Percentiles rank a stretch among this genome's conserved stretches.
phyloP scores from a whole-genome alignment of 2,797 vertebrate species.

The Liparis tanakae region DNA sequence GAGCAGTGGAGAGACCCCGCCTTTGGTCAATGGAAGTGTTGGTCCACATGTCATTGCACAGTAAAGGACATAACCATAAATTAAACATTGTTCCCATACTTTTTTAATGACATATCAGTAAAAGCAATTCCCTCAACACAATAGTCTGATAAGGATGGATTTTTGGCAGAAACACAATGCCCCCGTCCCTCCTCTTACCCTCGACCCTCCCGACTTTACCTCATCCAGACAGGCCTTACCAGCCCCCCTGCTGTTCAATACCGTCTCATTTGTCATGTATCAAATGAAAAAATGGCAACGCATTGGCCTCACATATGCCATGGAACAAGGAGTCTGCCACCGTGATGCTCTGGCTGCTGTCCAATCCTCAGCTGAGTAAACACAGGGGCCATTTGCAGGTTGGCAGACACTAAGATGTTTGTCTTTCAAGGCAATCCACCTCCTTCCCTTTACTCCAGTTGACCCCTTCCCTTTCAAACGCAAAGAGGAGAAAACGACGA shows the following conservation, averaged over 20 bases:
- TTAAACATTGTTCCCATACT: neutral
- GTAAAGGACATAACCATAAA: neutral
- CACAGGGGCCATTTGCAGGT: constrained; percentile 85
- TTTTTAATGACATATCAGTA: constrained; percentile 13
- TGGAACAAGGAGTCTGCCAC: constrained; percentile 80
- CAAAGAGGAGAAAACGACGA: constrained; percentile 51
- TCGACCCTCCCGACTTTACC: constrained; percentile 54
- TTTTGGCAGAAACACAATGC: constrained; percentile 83
- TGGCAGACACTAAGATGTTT: constrained; percentile 81
- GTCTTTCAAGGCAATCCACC: constrained; percentile 74
- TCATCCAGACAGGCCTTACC: constrained; percentile 68
- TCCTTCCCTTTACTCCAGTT: constrained; percentile 55
- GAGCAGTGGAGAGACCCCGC: constrained; percentile 40
- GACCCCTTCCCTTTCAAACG: constrained; percentile 54
- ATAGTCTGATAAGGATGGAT: constrained; percentile 84
- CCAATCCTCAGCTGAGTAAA: constrained; percentile 92
- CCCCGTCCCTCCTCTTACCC: constrained; percentile 76
- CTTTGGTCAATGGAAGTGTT: constrained; percentile 50
- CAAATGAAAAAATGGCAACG: constrained; percentile 83
- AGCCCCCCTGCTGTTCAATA: constrained; percentile 82
- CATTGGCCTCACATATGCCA: constrained; percentile 87
- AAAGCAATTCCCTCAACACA: constrained; percentile 75
- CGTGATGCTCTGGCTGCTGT: constrained; percentile 87
- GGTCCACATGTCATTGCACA: neutral
- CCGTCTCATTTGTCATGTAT: constrained; percentile 92